Evolutionary conservation across 2,888 invertebrate genomes (phyloP).

Genomic region (Tillus elongatus): DNA sequence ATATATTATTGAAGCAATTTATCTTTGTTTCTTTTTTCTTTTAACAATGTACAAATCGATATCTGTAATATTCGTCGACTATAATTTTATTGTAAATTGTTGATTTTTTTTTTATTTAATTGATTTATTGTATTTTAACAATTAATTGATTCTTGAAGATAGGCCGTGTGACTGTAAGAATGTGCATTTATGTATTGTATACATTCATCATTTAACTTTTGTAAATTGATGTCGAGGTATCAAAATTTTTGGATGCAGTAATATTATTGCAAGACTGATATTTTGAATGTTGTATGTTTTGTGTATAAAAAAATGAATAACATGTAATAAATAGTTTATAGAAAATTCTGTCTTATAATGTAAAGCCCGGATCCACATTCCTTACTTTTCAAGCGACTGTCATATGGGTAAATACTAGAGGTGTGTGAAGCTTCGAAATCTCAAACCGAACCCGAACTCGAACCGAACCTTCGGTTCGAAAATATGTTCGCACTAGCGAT

Average conservation of each 20-base stretch:
- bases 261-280: constrained; percentile 42
- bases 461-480: too few species aligned
- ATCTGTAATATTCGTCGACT: too few species aligned
- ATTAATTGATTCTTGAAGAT: constrained; percentile 24
- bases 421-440: too few species aligned
- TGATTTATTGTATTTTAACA: too few species aligned
- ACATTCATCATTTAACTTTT: constrained; percentile 17
- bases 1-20: too few species aligned
- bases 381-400: neutral
- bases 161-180: constrained; percentile 43
- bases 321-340: constrained; percentile 33
- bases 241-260: constrained; percentile 27
- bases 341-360: constrained; percentile 17
- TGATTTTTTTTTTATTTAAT: too few species aligned
- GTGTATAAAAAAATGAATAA: constrained; percentile 37
- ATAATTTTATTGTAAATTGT: too few species aligned
- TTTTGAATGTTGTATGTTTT: constrained; percentile 41
- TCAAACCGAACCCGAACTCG: too few species aligned
- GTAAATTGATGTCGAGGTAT: constrained; percentile 11
- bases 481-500: too few species aligned
- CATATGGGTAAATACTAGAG: too few species aligned
- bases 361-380: constrained; percentile 1
- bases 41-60: too few species aligned
- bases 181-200: constrained; percentile 40
- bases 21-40: too few species aligned